These are phyloP conservation scores for Polydrusus tereticollis DNA, from an alignment of 2,888 invertebrate genomes.

Conservation along the genomic window DNA sequence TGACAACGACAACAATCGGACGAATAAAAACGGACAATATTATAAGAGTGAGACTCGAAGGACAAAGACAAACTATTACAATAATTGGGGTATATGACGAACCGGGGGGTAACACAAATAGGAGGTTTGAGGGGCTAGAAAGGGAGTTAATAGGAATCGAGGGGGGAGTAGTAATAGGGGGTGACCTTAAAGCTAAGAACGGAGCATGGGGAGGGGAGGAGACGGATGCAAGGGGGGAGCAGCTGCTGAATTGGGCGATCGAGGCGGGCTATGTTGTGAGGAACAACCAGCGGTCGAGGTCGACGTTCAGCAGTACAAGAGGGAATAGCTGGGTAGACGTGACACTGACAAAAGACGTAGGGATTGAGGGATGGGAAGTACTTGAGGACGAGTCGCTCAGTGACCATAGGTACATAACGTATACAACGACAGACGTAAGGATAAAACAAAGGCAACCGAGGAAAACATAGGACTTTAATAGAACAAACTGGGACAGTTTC, in stretches of 20 bases:
- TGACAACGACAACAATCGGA: not conserved
- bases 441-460: too few relatives aligned
- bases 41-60: not conserved
- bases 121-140: not conserved
- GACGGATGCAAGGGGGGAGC: conserved; percentile 42
- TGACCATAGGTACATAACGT: conserved; percentile 45
- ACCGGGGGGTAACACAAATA: conserved; percentile 11
- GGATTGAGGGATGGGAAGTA: conserved; percentile 36
- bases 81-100: conserved; percentile 27
- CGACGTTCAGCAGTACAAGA: conserved; percentile 40
- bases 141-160: not conserved
- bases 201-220: conserved; percentile 41
- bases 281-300: not conserved
- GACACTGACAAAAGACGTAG: conserved; percentile 23
- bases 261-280: not conserved
- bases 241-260: not conserved
- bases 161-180: conserved; percentile 30
- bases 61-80: not conserved
- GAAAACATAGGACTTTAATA: too few relatives aligned
- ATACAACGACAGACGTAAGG: not conserved
- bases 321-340: conserved; percentile 49
- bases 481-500: too few relatives aligned
- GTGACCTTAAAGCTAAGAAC: conserved; percentile 48
- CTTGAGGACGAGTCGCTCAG: conserved; percentile 44
- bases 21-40: not conserved